Conservation (phyloP, 2,888 invertebrate genomes). For the Ichneumon xanthorius region DNA sequence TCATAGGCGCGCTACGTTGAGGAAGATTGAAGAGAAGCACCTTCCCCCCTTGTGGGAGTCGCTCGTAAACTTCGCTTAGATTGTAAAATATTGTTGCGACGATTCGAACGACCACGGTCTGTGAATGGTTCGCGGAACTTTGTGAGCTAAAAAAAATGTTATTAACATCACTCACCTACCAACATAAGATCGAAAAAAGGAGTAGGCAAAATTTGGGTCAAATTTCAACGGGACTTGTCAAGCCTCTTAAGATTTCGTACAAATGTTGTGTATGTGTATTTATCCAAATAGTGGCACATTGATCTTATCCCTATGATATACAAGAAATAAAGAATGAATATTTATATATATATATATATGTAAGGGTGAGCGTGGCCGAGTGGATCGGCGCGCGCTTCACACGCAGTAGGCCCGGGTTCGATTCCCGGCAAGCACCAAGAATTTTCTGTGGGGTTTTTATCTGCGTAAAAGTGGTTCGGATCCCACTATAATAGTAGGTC, state of each 20-base stretch:
- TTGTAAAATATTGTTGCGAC: conserved; percentile 82
- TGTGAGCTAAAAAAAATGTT: background rate
- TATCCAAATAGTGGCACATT: conserved; percentile 48
- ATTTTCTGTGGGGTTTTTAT: too few species aligned
- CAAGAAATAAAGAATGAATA: conserved; percentile 32
- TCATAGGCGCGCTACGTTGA: conserved; percentile 79
- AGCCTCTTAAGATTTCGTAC: too few species aligned
- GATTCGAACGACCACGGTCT: conserved; percentile 44
- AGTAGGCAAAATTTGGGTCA: background rate
- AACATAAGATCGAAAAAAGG: background rate
- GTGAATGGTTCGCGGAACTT: conserved; percentile 26
- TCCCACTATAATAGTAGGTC: too few species aligned
- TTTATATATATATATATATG: too few species aligned
- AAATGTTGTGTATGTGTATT: background rate
- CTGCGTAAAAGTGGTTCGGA: too few species aligned
- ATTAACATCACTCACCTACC: background rate
- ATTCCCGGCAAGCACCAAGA: too few species aligned
- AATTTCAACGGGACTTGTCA: background rate
- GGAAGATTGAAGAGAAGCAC: conserved; percentile 81
- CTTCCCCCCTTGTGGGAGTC: conserved; percentile 75
- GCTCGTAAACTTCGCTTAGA: conserved; percentile 81
- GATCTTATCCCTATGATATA: conserved; percentile 46
- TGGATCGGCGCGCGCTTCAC: too few species aligned
- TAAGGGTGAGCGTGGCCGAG: too few species aligned
- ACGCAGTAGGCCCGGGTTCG: too few species aligned